A percentile compares a stretch with the other conserved stretches of the same genome.
Conservation (phyloP, 1,140 invertebrate species). For the Leptinotarsa defecta region DNA sequence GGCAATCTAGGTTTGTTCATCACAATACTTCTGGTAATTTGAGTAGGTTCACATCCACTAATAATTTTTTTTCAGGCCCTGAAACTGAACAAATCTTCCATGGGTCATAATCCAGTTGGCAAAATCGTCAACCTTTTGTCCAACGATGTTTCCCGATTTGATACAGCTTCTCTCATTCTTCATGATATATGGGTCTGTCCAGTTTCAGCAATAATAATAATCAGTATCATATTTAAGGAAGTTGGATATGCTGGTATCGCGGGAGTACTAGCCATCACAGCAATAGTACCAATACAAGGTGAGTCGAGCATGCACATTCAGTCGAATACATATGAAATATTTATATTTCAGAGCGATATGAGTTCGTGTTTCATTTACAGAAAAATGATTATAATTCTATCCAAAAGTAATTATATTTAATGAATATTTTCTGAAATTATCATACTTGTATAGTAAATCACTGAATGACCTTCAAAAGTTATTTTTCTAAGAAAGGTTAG, state of each 20-base stretch:
- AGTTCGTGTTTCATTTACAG: too few relatives aligned
- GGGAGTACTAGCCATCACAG: slow-evolving; percentile 74
- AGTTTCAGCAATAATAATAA: slow-evolving; percentile 72
- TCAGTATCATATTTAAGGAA: slow-evolving; percentile 73
- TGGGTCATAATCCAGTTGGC: slow-evolving; percentile 78
- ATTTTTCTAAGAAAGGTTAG: too few relatives aligned
- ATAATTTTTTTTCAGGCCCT: slow-evolving; percentile 59
- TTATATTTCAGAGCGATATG: too few relatives aligned
- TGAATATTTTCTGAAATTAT: too few relatives aligned
- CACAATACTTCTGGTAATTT: too few relatives aligned
- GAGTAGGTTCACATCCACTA: too few relatives aligned
- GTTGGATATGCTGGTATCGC: slow-evolving; percentile 74
- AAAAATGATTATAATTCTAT: too few relatives aligned
- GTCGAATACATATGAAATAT: too few relatives aligned
- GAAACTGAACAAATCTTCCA: slow-evolving; percentile 68
- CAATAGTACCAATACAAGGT: slow-evolving; percentile 84
- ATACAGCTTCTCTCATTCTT: slow-evolving; percentile 67
- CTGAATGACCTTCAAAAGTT: too few relatives aligned
- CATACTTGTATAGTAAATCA: too few relatives aligned
- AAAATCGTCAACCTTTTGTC: slow-evolving; percentile 89
- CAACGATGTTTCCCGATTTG: slow-evolving; percentile 81
- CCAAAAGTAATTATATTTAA: too few relatives aligned
- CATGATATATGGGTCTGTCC: slow-evolving; percentile 81
- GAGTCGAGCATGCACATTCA: not conserved
- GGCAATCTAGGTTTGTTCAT: too few relatives aligned